Percentiles rank a stretch among this genome's conserved stretches.
These are phyloP conservation scores for Caenorhabditis brenneri DNA, from an alignment of 1,140 invertebrate species.

Conservation along the genomic window DNA sequence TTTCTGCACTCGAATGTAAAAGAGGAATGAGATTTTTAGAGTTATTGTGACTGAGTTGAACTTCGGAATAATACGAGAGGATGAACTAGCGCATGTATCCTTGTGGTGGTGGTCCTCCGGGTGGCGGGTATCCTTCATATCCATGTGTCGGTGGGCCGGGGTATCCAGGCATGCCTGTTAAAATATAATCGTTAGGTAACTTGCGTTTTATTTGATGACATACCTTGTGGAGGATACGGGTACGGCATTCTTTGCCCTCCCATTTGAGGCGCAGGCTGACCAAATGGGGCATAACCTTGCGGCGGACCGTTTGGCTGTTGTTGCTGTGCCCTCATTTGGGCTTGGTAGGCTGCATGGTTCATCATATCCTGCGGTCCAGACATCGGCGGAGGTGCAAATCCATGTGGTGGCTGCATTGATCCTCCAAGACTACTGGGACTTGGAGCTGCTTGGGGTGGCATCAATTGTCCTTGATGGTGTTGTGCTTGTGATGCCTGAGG, in stretches of 20 bases:
- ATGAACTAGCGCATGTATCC: conserved; percentile 11
- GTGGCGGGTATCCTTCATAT: conserved; percentile 20
- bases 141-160: conserved; percentile 2
- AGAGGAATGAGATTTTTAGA: not conserved
- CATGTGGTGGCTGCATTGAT: conserved; percentile 9
- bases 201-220: not conserved
- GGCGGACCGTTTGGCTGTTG: not conserved
- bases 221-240: conserved; percentile 17
- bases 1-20: not conserved
- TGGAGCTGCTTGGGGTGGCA: conserved; percentile 17
- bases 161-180: conserved; percentile 35
- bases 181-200: too few species aligned
- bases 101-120: conserved; percentile 10
- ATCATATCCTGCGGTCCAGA: not conserved
- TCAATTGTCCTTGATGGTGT: conserved; percentile 5
- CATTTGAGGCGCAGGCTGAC: conserved; percentile 14
- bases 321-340: conserved; percentile 24
- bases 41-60: not conserved
- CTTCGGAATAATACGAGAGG: not conserved
- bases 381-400: conserved; percentile 13
- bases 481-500: not conserved
- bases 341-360: conserved; percentile 12
- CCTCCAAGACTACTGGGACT: not conserved
- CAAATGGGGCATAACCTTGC: not conserved
- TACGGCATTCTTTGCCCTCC: not conserved